Base-by-base conservation (phyloP, 2,888 invertebrate species). In the Escarpia spicata region DNA sequence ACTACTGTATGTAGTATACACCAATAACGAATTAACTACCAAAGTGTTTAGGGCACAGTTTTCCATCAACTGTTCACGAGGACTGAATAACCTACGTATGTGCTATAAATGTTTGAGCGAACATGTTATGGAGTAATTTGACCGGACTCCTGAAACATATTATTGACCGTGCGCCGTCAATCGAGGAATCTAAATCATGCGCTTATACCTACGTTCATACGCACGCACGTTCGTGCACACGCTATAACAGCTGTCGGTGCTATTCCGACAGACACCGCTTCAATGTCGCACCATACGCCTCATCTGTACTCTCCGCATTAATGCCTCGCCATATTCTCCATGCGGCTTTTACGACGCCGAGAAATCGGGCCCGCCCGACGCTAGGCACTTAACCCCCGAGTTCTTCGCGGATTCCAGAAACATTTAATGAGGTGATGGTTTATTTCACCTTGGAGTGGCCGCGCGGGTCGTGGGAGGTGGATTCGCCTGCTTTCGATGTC, bases 121-220 rank as follows among this genome's bases (percentile, higher is more conserved):
- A 75, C 6, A 75, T 75, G 2, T 75, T 75, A 75, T 26, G 75
- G 19, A 75, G 75, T 75, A 75, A 75, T 75, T 26, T 75, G 75
- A 75, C 75, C 75, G 19, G 75, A 75, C 75, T 75, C 75, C 75
- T 75, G 19, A 75, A 75, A 75, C 75, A 75, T 75, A 75, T 75
- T 75, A 75, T 75, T 26, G 75, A 75, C 75, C n/a, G 26, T 75
- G 75, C 75, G 75, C 75, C n/a, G 75, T 75, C 26, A 75, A 75
- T 75, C 75, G n/a, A 19, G 75, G 75, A 19, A 15, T 6, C 75
- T 75, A 75, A 75, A 75, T 75, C 75, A 75, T 75, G 75, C 75
- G 26, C n/a, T 75, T 75, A 75, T 26, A 75, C 75, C 75, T 15
- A 75, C 75, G 75, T 75, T 26, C 75, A 75, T 26, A 75, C n/a